Evolutionary conservation across 2,113 vertebrate species (phyloP).

Genomic region (Pedionomus torquatus): DNA sequence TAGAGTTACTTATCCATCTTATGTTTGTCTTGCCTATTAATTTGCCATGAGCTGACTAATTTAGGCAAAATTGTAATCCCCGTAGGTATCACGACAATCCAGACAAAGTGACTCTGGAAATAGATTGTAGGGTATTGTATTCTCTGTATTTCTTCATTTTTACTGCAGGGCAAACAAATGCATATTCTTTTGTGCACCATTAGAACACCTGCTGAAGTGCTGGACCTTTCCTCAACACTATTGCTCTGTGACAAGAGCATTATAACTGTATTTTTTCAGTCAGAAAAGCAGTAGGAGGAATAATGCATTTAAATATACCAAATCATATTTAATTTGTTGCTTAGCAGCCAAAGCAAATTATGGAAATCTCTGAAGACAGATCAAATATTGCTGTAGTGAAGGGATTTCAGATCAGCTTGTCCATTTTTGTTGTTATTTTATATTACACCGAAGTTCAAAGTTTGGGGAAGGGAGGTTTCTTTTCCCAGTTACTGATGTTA

Average conservation of each 20-base stretch:
- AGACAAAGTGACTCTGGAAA: not conserved
- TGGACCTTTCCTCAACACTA: not conserved
- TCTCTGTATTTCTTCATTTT: not conserved
- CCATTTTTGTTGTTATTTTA: not conserved
- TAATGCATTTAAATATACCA: conserved; percentile 58
- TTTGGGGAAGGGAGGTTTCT: not conserved
- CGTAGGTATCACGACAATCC: not conserved
- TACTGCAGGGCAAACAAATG: not conserved
- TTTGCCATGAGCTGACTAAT: not conserved
- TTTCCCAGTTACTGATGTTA: not conserved
- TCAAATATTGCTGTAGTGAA: conserved; percentile 17
- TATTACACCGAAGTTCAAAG: not conserved
- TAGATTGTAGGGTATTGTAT: not conserved
- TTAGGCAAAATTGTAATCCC: not conserved
- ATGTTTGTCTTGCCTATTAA: not conserved
- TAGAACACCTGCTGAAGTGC: not conserved
- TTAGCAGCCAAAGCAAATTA: conserved; percentile 71
- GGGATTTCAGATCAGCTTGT: conserved; percentile 13
- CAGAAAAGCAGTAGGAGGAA: conserved; percentile 43
- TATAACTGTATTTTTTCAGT: conserved; percentile 42
- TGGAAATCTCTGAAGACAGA: conserved; percentile 45
- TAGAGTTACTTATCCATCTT: not conserved
- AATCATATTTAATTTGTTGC: conserved; percentile 70
- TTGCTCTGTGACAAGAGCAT: not conserved
- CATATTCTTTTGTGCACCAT: not conserved